Percentiles rank a stretch among this genome's conserved stretches.
Evolutionary conservation across 2,113 vertebrate genomes (phyloP).

Genomic region (Oryzias javanicus): DNA sequence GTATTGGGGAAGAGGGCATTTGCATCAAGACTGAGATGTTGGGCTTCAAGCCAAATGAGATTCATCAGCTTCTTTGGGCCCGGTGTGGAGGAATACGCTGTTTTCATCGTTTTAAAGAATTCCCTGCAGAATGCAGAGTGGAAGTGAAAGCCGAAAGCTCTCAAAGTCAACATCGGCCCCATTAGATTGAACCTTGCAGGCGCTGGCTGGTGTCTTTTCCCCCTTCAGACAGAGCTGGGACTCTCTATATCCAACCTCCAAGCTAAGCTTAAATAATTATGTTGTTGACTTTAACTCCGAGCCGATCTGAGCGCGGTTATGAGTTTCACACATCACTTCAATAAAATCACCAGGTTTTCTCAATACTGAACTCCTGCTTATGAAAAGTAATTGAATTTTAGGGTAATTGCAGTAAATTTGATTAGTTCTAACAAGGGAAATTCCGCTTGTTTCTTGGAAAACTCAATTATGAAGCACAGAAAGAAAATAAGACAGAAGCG

Average conservation of each 20-base stretch:
- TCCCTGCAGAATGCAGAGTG: not conserved
- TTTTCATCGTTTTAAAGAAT: slow-evolving; percentile 3
- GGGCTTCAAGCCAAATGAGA: too few species aligned
- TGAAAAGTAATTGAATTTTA: not conserved
- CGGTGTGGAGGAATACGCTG: slow-evolving; percentile 2
- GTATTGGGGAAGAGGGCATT: too few species aligned
- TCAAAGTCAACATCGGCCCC: slow-evolving; percentile 1
- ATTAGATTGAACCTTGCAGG: not conserved
- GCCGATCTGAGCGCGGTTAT: not conserved
- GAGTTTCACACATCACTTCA: not conserved
- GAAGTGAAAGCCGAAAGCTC: not conserved
- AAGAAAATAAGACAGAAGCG: not conserved
- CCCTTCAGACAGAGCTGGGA: not conserved
- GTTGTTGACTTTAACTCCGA: not conserved
- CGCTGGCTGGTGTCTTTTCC: not conserved
- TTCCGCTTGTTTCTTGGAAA: not conserved
- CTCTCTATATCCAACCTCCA: not conserved
- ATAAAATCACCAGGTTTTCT: not conserved
- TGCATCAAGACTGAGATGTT: too few species aligned
- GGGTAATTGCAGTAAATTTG: not conserved
- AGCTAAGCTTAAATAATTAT: slow-evolving; percentile 3
- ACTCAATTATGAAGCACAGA: not conserved
- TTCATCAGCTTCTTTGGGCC: too few species aligned
- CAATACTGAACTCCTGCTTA: not conserved
- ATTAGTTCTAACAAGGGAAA: not conserved